Evolutionary conservation across 1,140 invertebrate genomes (phyloP), one percentile per base, ranked within the genome.

Genomic region (Anadara kagoshimensis): DNA sequence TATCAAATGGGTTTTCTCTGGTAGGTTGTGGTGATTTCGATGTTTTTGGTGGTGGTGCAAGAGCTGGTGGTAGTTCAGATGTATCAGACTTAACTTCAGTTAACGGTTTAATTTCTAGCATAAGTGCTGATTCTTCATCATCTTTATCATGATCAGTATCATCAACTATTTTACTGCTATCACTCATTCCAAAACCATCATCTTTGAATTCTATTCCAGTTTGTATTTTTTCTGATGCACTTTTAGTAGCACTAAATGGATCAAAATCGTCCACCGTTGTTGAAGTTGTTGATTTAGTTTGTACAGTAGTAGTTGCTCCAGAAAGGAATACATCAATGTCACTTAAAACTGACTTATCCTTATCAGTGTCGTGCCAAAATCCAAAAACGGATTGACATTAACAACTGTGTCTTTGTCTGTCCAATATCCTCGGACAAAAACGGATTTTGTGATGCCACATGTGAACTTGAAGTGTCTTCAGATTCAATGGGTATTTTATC

Each of bases 1-100:
- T 93, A 86, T 96, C 94, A 85, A 97, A 97, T 0, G 96, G 96
- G 89, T 95, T 94, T 77, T 91, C 91, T 43, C 93, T 90, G 0
- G 93, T 89, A 76, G 80, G 92, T 90, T 76, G 87, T 18, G 85
- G 83, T 51, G 85, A 86, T 58, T 83, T 87, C 0, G 79, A 76
- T 22, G 79, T 66, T 75, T 81, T 84, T n/a, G 86, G 84, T 61
- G 85, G 85, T 54, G 78, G 73, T 44, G 36, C 67, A 1, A 70
- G 20, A 16, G 69, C 68, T 26, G 67, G 57, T 20, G 47, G 29
- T 22, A 47, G 43, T 24, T 26, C 8, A 41, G 14, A 45, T 26
- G 61, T 62, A 20, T 18, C n/a, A 20, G 36, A 10, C 51, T 64
- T 64, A 36, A 68, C 51, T 24, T 81, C 75, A 29, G 43, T 47